Evolutionary conservation across 1,140 invertebrate species (phyloP), one percentile per base, ranked within the genome.

Genomic region (Listronotus oregonensis): DNA sequence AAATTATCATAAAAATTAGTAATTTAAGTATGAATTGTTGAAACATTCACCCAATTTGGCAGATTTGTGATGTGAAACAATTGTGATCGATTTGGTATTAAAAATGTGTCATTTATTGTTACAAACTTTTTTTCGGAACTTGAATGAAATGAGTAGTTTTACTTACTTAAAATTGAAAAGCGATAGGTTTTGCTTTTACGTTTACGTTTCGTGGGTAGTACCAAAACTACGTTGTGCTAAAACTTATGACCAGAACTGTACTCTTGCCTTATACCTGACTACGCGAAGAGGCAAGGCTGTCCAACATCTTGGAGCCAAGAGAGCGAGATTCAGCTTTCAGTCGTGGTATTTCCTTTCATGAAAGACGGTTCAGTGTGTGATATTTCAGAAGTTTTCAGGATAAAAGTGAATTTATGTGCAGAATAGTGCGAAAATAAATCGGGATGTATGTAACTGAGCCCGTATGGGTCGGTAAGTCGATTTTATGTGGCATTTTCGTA

Each of bases 191-290:
- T n/a, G n/a, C n/a, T n/a, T 27, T 27, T 5, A 27, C 21, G 1
- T 37, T 37, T 4, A 9, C 34, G 34, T 37, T 37, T 8, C 34
- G 34, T 10, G 3, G 34, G 7, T 37, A 37, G 34, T 37, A 37
- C 34, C 49, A 32, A 51, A 51, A 27, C 17, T 27, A 6, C 31
- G 27, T n/a, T 27, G 12, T 57, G 55, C 55, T 44, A 57, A 60
- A 39, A 60, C 58, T 60, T 14, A 17, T 39, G 46, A 56, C 27
- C 56, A 61, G 51, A 44, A 47, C 37, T 63, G 60, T 63, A 63
- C 49, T 47, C 60, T 44, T 47, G 50, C 17, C 54, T 59, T 59
- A 40, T 63, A 63, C 60, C 60, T 63, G 60, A 61, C 58, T 34
- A 39, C 50, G 60, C 47, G 57, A 55, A 61, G 58, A 61, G 58